Percentiles rank a stretch among this genome's conserved stretches.
phyloP scores from a whole-genome alignment of 1,140 invertebrate genomes.

The Bombus picipes region DNA sequence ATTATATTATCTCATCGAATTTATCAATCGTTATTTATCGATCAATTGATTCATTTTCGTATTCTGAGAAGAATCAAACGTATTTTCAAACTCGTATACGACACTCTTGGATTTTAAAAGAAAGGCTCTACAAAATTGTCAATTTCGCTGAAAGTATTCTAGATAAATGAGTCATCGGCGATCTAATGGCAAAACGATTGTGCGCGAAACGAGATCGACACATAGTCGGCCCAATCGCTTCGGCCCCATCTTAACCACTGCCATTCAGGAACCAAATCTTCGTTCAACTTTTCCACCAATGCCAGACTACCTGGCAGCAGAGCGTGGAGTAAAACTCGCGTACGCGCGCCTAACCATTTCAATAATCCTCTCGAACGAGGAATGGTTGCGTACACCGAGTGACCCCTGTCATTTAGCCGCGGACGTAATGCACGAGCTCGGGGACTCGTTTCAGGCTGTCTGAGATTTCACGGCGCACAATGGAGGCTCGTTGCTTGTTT shows the following conservation, averaged over 20 bases:
- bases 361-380: background rate
- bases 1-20: background rate
- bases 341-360: background rate
- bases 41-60: too few relatives aligned
- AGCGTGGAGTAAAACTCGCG: background rate
- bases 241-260: background rate
- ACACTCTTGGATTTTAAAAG: background rate
- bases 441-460: slow-evolving; percentile 15
- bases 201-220: background rate
- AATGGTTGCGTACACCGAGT: background rate
- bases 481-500: slow-evolving; percentile 27
- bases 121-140: background rate
- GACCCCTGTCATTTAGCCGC: slow-evolving; percentile 30
- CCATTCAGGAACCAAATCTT: background rate
- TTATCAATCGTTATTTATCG: background rate
- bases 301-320: too few relatives aligned
- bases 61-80: too few relatives aligned
- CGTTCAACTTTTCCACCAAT: background rate
- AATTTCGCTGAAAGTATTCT: background rate
- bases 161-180: background rate
- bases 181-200: too few relatives aligned
- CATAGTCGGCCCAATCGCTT: background rate
- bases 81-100: too few relatives aligned
- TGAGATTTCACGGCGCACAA: slow-evolving; percentile 55
- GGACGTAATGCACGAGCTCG: slow-evolving; percentile 13